Base-by-base conservation (phyloP, 2,888 invertebrate genomes). In the Carterocephalus palaemon region DNA sequence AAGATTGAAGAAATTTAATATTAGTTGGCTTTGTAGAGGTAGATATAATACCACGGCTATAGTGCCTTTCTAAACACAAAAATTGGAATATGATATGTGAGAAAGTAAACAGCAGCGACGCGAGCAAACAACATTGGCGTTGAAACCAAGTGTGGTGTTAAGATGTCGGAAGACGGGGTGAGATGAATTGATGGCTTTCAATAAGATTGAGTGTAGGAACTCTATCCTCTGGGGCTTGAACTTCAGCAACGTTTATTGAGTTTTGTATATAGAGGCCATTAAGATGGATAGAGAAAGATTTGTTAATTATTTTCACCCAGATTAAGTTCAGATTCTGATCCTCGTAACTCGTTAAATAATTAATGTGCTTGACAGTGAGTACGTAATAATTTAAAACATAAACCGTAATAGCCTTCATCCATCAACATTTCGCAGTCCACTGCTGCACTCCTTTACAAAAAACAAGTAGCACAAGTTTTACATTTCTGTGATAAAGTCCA, bases 141-240 rank as follows among this genome's bases (percentile, higher is more conserved):
- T 70, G 70, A 75, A 75, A 75, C 75, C 67, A 73, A 76, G 70
- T 67, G 49, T 52, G 60, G 65, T 67, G 69, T 63, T 63, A 63
- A 65, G 59, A 70, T 56, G 67, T 62, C 78, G 75, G 73, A 68
- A 71, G 69, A 67, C 60, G 62, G 64, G 67, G 64, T 66, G 70
- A 74, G 73, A 73, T 73, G 70, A 81, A 64, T 64, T 60, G 60
- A 64, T 62, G 61, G 59, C 49, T 52, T 52, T 39, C 59, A 54
- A 56, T 57, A 64, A 65, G 67, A 67, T 64, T 57, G 65, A 65
- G 62, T 57, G 70, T 57, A 60, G 70, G 63, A 76, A 76, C 68
- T 70, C 68, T 68, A 77, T 78, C 77, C 75, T 68, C 58, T 47
- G 67, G 64, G 61, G 26, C 23, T 23, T 36, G 31, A 45, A 38